These are phyloP conservation scores for Eriosoma lanigerum DNA, from an alignment of 1,140 invertebrate species.

Conservation along the genomic window DNA sequence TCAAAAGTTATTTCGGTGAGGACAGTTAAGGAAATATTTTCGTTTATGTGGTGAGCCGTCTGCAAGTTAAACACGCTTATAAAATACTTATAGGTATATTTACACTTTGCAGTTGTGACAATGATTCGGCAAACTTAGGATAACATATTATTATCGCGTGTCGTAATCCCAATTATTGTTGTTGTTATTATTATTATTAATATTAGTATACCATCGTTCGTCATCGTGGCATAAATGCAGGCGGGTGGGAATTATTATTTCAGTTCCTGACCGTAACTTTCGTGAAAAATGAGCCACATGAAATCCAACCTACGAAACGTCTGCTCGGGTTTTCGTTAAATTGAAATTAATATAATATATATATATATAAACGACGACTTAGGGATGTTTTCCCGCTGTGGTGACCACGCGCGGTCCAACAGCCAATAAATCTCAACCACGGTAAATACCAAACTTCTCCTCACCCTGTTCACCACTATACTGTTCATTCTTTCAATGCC, in stretches of 20 bases:
- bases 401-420: constrained; percentile 2
- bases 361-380: constrained; percentile 10
- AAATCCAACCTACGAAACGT: constrained; percentile 6
- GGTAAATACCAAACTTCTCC: neutral
- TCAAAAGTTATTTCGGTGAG: too few species aligned
- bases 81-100: neutral
- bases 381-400: neutral
- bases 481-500: too few species aligned
- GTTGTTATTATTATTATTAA: neutral
- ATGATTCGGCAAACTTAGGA: neutral
- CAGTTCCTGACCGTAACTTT: neutral
- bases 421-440: constrained; percentile 26
- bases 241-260: constrained; percentile 3
- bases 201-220: neutral
- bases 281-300: neutral
- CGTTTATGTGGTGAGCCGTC: neutral
- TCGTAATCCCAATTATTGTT: constrained; percentile 37
- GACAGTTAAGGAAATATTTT: too few species aligned
- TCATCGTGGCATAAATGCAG: neutral
- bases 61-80: constrained; percentile 1
- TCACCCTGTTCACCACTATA: too few species aligned
- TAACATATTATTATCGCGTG: constrained; percentile 6
- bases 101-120: neutral
- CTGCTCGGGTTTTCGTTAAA: constrained; percentile 12
- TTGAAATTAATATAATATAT: constrained; percentile 32